Base-by-base conservation (phyloP, 2,888 invertebrate genomes). In the Volucella inflata region DNA sequence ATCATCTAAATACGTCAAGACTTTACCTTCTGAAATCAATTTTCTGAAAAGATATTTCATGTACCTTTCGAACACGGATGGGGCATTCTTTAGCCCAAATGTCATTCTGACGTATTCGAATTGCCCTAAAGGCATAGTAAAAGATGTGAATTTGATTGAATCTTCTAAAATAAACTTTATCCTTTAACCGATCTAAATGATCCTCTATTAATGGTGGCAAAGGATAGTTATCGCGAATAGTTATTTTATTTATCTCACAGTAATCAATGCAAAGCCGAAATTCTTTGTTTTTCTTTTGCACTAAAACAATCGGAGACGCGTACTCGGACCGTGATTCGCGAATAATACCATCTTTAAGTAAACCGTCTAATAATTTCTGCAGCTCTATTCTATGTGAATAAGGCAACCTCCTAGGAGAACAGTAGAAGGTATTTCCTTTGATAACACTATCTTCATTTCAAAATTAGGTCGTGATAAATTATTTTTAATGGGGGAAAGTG, bases 1-100 rank as follows among this genome's bases (percentile, higher is more conserved):
- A 70, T 88, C 88, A 70, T 89, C 88, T 57, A 88, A 81, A 77
- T 83, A 89, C 65, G 76, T 79, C 1, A 88, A 53, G 14, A 88
- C 55, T 36, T 87, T 75, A 1, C 72, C 78, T 1, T 44, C 11
- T 36, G 50, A 59, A 14, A 89, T 75, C 30, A 87, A 57, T 3
- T 40, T 17, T 14, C 55, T 42, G 76, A 88, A 80, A 12, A 88
- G 76, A 4, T 30, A 60, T 46, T 87, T 87, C 11, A 88, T 85
- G 64, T 38, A 87, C 62, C 53, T 88, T 88, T 62, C 17, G 21
- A 87, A 87, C 4, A 67, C 64, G 10, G 81, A 44, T 9, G 87
- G 82, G 62, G 62, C 62, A 62, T 62, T n/a, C n/a, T n/a, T n/a
- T n/a, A n/a, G n/a, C n/a, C n/a, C n/a, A n/a, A n/a, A n/a, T n/a